A percentile compares a stretch with the other conserved stretches of the same genome.
phyloP scores from a whole-genome alignment of 92 coral and sea anemone genomes.

The Zoanthus gigantus region DNA sequence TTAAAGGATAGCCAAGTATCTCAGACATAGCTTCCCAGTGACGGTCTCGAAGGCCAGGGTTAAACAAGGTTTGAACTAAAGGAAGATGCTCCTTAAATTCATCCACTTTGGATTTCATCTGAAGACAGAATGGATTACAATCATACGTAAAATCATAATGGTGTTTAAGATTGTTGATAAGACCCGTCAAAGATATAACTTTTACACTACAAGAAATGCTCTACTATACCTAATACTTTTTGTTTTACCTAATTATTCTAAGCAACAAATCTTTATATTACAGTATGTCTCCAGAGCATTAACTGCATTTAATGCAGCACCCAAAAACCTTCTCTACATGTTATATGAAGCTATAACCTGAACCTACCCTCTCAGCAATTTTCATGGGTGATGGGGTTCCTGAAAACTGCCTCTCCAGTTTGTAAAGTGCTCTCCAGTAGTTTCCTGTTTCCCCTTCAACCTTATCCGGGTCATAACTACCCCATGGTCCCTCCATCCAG shows the following conservation, averaged over 20 bases:
- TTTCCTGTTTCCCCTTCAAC: slow-evolving; percentile 97
- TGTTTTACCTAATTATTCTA: too few species aligned
- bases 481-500: slow-evolving; percentile 99
- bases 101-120: slow-evolving; percentile 98
- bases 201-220: too few species aligned
- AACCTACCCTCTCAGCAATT: slow-evolving; percentile 87
- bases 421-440: slow-evolving; percentile 97
- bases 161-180: neutral
- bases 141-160: neutral
- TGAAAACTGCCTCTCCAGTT: slow-evolving; percentile 93
- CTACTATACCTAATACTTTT: too few species aligned
- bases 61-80: slow-evolving; percentile 93
- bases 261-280: too few species aligned
- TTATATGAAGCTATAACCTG: neutral
- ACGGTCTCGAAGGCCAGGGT: slow-evolving; percentile 99
- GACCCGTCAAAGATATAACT: too few species aligned
- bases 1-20: slow-evolving; percentile 93
- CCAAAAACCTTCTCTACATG: neutral
- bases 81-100: slow-evolving; percentile 98
- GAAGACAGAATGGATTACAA: neutral
- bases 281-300: too few species aligned
- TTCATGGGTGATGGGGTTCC: slow-evolving; percentile 88
- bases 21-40: slow-evolving; percentile 98
- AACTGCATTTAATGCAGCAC: too few species aligned
- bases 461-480: slow-evolving; percentile 94